These are phyloP conservation scores for Hirtodrosophila confusa DNA, from an alignment of 2,888 invertebrate genomes.

Conservation along the genomic window DNA sequence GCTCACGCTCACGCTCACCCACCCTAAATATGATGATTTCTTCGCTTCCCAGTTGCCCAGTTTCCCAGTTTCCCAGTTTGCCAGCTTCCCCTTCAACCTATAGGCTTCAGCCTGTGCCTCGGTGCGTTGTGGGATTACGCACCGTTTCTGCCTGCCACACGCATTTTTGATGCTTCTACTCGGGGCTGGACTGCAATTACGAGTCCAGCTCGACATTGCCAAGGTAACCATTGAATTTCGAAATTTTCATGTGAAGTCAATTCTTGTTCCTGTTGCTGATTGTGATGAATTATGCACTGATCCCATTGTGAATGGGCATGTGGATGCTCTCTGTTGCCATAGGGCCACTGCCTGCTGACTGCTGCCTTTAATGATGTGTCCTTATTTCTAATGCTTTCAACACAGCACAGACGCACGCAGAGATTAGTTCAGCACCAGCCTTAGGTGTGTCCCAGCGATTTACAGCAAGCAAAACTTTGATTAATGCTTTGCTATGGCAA, in stretches of 20 bases:
- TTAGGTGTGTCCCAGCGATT: slow-evolving; percentile 30
- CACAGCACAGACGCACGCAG: slow-evolving; percentile 38
- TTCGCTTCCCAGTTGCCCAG: neutral
- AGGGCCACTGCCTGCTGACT: slow-evolving; percentile 6
- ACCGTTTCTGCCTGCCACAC: slow-evolving; percentile 51
- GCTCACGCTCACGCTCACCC: neutral
- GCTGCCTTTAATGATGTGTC: slow-evolving; percentile 68
- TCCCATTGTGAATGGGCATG: slow-evolving; percentile 39
- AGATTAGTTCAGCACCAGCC: slow-evolving; percentile 50
- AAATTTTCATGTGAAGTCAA: slow-evolving; percentile 51
- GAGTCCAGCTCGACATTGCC: slow-evolving; percentile 21
- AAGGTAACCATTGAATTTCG: slow-evolving; percentile 51
- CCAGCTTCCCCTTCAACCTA: slow-evolving; percentile 5
- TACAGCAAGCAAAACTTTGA: slow-evolving; percentile 27
- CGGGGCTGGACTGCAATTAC: slow-evolving; percentile 58
- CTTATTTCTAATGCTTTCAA: slow-evolving; percentile 74
- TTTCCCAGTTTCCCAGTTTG: no score
- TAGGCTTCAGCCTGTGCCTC: slow-evolving; percentile 29
- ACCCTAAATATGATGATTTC: slow-evolving; percentile 3
- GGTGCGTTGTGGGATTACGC: slow-evolving; percentile 58
- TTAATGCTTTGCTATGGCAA: slow-evolving; percentile 31
- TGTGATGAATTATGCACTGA: slow-evolving; percentile 75
- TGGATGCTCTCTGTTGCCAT: slow-evolving; percentile 5
- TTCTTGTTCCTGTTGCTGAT: slow-evolving; percentile 69
- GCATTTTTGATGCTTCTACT: slow-evolving; percentile 65